These are phyloP conservation scores for Squalus acanthias DNA, from an alignment of 2,797 vertebrate species.

Conservation along the genomic window DNA sequence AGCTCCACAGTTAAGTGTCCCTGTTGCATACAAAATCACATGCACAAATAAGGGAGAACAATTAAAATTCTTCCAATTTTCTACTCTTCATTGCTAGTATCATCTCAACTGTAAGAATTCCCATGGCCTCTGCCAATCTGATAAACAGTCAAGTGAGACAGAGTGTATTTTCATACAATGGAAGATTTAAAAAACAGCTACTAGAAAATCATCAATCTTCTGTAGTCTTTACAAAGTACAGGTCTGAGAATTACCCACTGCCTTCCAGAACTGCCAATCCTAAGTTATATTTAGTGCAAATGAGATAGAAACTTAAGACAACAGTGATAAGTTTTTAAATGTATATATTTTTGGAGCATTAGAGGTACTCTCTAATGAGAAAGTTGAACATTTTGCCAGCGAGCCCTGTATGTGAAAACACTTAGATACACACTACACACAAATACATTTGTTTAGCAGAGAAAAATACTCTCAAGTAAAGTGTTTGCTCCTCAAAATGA, in stretches of 20 bases:
- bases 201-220: neutral
- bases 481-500: neutral
- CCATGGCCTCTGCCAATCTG: neutral
- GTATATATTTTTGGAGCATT: neutral
- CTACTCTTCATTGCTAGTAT: neutral
- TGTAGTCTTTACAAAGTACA: neutral
- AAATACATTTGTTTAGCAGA: neutral
- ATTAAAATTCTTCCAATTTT: constrained; percentile 6
- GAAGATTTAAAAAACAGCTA: neutral
- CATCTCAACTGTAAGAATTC: neutral
- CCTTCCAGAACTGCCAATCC: neutral
- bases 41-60: neutral
- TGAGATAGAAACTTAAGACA: neutral
- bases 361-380: neutral
- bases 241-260: neutral
- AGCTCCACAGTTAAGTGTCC: neutral
- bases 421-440: neutral
- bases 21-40: neutral
- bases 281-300: neutral
- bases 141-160: neutral
- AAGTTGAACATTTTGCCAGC: neutral
- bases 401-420: neutral
- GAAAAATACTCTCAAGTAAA: neutral
- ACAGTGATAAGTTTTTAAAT: neutral
- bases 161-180: neutral